phyloP scores from a whole-genome alignment of 2,797 vertebrate genomes.

The Hippoglossus hippoglossus region DNA sequence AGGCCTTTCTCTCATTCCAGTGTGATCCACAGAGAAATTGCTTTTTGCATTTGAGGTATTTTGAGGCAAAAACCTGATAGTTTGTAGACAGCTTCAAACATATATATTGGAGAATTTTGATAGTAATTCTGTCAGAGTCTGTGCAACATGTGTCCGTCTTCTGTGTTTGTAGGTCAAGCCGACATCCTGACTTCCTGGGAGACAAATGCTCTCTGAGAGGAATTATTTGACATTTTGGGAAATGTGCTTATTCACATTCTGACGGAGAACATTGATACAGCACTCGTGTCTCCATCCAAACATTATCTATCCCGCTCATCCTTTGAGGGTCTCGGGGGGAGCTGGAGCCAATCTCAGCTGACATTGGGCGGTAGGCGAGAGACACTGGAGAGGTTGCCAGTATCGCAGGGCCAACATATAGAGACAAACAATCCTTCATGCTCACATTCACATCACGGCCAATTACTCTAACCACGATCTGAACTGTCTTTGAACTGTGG shows the following conservation, averaged over 20 bases:
- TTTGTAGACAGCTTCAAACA: constrained; percentile 6
- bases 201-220: background rate
- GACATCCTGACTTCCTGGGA: background rate
- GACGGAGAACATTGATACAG: background rate
- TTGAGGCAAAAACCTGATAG: constrained; percentile 31
- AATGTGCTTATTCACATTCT: background rate
- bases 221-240: constrained; percentile 10
- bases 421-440: too few relatives aligned
- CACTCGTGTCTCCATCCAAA: too few relatives aligned
- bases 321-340: too few relatives aligned
- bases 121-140: constrained; percentile 9
- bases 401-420: too few relatives aligned
- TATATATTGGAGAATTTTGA: background rate
- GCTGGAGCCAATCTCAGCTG: too few relatives aligned
- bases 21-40: background rate
- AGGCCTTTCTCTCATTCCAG: background rate
- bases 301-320: too few relatives aligned
- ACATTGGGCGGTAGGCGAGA: too few relatives aligned
- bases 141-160: constrained; percentile 18
- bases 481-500: too few relatives aligned
- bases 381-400: too few relatives aligned
- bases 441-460: too few relatives aligned
- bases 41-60: constrained; percentile 49
- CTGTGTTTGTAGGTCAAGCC: constrained; percentile 3
- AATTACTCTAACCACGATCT: too few relatives aligned